Evolutionary conservation across 1,140 invertebrate genomes (phyloP), one percentile per base, ranked within the genome.

Genomic region (Aphis gossypii): DNA sequence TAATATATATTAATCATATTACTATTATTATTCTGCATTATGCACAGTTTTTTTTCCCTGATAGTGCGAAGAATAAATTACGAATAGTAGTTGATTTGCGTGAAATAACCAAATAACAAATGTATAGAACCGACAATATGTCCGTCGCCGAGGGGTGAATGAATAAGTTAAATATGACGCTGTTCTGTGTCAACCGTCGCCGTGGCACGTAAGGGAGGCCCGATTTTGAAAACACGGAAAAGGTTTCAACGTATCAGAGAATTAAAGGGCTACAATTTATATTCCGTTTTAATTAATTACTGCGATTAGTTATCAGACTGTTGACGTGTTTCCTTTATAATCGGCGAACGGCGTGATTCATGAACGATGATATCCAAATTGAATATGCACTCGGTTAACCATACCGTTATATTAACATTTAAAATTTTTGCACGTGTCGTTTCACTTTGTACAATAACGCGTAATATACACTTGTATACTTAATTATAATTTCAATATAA

Each of bases 251-350:
- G 91, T 92, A n/a, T 46, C 23, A 8, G 68, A 76, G 82, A 46
- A 83, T 92, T 83, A 92, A 51, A 83, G 68, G 76, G 30, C 6
- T 46, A 48, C 41, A 21, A 51, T 92, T 83, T 83, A 83, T 92
- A 83, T 92, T 51, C 68, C 21, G 25, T 51, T 83, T 83, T 76
- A 92, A 92, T 92, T 92, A 92, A 92, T 92, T 92, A 51, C 68
- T 8, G n/a, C 90, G 90, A 82, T 92, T 92, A 92, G 90, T 92
- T 92, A 51, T 82, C 68, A 25, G 41, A 76, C 56, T 20, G 20
- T 30, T 46, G 68, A 48, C 68, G 90, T n/a, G 56, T 76, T 91
- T 92, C 41, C 60, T 46, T 76, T 92, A 68, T 82, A 92, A 92
- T 48, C 54, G 56, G 56, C 14, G 2, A 8, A 23, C 41, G 35